These are phyloP conservation scores for Corydoras sp. DNA, from an alignment of 2,113 vertebrate genomes.

Conservation along the genomic window DNA sequence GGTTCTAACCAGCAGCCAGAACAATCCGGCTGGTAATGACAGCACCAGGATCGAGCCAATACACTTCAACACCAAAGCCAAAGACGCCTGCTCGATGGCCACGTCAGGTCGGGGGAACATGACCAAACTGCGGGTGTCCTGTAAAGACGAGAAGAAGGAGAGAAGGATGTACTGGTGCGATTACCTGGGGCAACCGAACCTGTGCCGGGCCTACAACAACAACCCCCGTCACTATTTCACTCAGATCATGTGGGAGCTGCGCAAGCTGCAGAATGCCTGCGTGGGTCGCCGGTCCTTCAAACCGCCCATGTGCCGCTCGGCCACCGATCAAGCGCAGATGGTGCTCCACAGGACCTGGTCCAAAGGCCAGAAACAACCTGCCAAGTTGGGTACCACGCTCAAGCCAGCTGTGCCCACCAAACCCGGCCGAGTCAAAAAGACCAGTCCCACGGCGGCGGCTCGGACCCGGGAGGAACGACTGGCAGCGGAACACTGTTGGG, in stretches of 20 bases:
- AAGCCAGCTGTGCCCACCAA: slow-evolving; percentile 51
- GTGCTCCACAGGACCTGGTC: slow-evolving; percentile 64
- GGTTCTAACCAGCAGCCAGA: slow-evolving; percentile 21
- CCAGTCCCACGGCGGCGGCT: slow-evolving; percentile 47
- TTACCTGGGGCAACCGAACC: slow-evolving; percentile 70
- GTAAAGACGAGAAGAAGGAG: slow-evolving; percentile 54
- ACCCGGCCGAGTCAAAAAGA: slow-evolving; percentile 51
- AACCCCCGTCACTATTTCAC: slow-evolving; percentile 77
- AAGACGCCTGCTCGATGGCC: slow-evolving; percentile 70
- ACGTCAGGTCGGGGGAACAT: slow-evolving; percentile 60
- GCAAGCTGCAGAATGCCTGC: slow-evolving; percentile 69
- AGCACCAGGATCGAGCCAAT: slow-evolving; percentile 58
- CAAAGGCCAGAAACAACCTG: slow-evolving; percentile 34
- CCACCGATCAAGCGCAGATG: slow-evolving; percentile 68
- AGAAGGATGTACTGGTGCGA: slow-evolving; percentile 76
- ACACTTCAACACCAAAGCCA: slow-evolving; percentile 71
- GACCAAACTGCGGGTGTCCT: slow-evolving; percentile 70
- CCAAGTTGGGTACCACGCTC: slow-evolving; percentile 22
- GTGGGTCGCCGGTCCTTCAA: slow-evolving; percentile 66
- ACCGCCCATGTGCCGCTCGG: slow-evolving; percentile 69
- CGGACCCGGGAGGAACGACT: slow-evolving; percentile 60
- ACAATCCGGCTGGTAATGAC: slow-evolving; percentile 16
- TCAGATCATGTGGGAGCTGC: slow-evolving; percentile 70
- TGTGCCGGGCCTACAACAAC: slow-evolving; percentile 70
- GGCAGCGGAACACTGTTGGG: slow-evolving; percentile 75